Evolutionary conservation across 2,888 invertebrate genomes (phyloP).

Genomic region (Oscheius onirici): DNA sequence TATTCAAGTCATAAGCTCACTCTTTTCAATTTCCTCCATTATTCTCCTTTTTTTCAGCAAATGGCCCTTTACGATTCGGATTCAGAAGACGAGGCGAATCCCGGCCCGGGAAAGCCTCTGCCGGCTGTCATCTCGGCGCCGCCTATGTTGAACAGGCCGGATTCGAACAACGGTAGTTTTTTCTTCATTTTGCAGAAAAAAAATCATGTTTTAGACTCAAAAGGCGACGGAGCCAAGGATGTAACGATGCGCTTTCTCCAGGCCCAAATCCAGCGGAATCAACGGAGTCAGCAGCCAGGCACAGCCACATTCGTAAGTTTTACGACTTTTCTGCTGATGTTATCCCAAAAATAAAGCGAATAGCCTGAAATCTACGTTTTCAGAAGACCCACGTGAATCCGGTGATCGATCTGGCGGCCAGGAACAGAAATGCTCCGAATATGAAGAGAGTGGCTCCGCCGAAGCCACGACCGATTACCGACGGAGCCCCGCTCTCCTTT

Average conservation of each 20-base stretch:
- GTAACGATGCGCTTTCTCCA: conserved; percentile 65
- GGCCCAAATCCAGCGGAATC: conserved; percentile 61
- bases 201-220: conserved; percentile 1
- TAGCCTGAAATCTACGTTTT: neutral
- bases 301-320: conserved; percentile 8
- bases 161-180: neutral
- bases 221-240: conserved; percentile 36
- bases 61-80: conserved; percentile 30
- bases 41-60: neutral
- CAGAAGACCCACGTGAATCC: conserved; percentile 37
- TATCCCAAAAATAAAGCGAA: no score
- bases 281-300: neutral
- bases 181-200: neutral
- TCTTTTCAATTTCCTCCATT: neutral
- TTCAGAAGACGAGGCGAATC: conserved; percentile 2
- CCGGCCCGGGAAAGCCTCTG: conserved; percentile 14
- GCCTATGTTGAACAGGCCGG: neutral
- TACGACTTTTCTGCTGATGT: neutral
- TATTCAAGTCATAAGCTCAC: no score
- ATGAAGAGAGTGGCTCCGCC: conserved; percentile 28
- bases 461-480: conserved; percentile 38
- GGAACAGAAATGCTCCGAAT: conserved; percentile 31
- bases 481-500: conserved; percentile 52
- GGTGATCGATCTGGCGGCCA: conserved; percentile 48
- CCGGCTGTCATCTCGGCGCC: conserved; percentile 15